Evolutionary conservation across 2,113 vertebrate genomes (phyloP).

Genomic region (Daphoenositta chrysoptera): DNA sequence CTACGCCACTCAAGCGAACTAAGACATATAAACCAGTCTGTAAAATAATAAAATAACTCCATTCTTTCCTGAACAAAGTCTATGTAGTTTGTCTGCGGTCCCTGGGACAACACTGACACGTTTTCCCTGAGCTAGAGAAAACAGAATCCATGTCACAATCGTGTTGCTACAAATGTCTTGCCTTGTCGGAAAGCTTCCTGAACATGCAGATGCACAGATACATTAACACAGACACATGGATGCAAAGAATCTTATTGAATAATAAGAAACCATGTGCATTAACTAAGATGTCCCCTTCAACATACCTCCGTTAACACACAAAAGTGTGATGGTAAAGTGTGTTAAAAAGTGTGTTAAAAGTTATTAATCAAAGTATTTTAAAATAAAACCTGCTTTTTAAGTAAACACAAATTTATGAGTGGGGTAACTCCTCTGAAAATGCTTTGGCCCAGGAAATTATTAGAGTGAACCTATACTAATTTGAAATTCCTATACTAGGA

Average conservation of each 20-base stretch:
- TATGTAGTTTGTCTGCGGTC: too few species aligned
- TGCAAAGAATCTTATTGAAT: background rate
- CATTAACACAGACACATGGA: rapidly evolving
- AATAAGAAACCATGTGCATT: background rate
- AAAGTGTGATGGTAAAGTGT: background rate
- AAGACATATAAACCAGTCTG: too few species aligned
- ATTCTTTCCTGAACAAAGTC: too few species aligned
- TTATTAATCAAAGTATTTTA: background rate
- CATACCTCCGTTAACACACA: rapidly evolving
- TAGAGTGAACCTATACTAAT: background rate
- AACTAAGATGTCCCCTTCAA: background rate
- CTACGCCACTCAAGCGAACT: too few species aligned
- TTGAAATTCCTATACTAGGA: background rate
- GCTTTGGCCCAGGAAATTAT: background rate
- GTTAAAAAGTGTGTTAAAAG: background rate
- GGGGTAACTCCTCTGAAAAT: background rate
- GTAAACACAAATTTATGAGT: background rate
- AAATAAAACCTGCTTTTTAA: background rate
- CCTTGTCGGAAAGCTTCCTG: background rate
- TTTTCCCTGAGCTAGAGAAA: background rate
- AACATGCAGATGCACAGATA: background rate
- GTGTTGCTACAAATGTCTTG: background rate
- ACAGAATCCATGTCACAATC: background rate
- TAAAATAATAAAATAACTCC: too few species aligned
- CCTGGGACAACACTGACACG: too few species aligned